phyloP scores from a whole-genome alignment of 2,888 invertebrate species.

The Biston betularia region DNA sequence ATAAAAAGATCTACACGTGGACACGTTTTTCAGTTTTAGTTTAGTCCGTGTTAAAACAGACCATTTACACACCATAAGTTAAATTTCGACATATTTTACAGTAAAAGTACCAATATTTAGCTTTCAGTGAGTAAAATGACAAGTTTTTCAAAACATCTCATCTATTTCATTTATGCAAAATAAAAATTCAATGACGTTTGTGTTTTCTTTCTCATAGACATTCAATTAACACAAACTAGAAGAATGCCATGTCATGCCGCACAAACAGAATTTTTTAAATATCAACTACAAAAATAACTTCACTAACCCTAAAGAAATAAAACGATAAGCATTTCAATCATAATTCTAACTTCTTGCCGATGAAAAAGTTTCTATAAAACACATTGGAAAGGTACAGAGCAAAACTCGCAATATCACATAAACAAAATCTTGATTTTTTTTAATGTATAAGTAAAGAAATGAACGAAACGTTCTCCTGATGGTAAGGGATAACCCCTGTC shows the following conservation, averaged over 20 bases:
- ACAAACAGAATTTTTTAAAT: background rate
- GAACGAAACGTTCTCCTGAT: no score
- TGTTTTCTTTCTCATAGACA: no score
- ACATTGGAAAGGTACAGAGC: no score
- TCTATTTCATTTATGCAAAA: no score
- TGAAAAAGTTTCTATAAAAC: background rate
- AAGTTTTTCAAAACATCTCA: background rate
- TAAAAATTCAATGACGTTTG: no score
- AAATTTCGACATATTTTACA: background rate
- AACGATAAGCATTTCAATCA: background rate
- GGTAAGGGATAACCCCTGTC: no score
- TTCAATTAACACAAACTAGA: no score
- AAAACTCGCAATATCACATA: no score
- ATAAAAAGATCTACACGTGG: conserved; percentile 64
- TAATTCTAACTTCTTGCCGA: background rate
- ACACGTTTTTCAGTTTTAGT: conserved; percentile 20
- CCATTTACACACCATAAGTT: background rate
- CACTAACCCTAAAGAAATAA: background rate
- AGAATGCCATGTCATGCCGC: no score
- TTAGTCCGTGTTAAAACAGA: background rate
- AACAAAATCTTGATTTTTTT: no score
- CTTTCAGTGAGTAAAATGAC: background rate
- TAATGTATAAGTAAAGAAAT: no score
- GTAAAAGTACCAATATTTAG: background rate
- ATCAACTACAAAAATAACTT: background rate